Evolutionary conservation across 23 tunicate genomes (phyloP).

Genomic region (Styela clava): DNA sequence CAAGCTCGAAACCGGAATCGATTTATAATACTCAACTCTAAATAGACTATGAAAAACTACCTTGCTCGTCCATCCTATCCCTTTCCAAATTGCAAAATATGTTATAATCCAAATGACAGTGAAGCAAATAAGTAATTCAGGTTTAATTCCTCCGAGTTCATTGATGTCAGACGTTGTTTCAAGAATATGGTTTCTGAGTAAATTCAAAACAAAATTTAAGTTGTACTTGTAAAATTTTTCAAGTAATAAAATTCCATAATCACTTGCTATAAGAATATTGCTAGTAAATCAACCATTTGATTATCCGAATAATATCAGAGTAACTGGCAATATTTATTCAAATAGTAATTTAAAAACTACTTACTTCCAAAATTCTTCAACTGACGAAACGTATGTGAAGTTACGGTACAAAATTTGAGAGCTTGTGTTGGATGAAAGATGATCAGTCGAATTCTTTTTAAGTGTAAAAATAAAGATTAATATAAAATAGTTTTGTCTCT

Average conservation of each 20-base stretch:
- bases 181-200: slow-evolving; percentile 2
- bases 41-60: too few species aligned
- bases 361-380: slow-evolving; percentile 2
- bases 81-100: slow-evolving; percentile 5
- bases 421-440: too few species aligned
- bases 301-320: background rate
- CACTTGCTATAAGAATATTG: background rate
- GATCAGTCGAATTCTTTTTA: too few species aligned
- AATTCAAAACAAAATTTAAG: too few species aligned
- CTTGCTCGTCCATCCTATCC: slow-evolving; percentile 7
- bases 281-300: background rate
- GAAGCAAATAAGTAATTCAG: background rate
- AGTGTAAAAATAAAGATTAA: too few species aligned
- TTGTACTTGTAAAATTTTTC: too few species aligned
- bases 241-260: background rate
- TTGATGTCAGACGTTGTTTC: background rate
- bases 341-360: background rate
- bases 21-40: too few species aligned
- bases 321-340: background rate
- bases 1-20: too few species aligned
- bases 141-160: background rate
- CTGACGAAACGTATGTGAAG: background rate
- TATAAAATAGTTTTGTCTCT: too few species aligned
- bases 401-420: background rate
- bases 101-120: background rate